A percentile compares a stretch with the other conserved stretches of the same genome.
phyloP scores from a whole-genome alignment of 2,113 vertebrate genomes.

The Crotalus viridis region DNA sequence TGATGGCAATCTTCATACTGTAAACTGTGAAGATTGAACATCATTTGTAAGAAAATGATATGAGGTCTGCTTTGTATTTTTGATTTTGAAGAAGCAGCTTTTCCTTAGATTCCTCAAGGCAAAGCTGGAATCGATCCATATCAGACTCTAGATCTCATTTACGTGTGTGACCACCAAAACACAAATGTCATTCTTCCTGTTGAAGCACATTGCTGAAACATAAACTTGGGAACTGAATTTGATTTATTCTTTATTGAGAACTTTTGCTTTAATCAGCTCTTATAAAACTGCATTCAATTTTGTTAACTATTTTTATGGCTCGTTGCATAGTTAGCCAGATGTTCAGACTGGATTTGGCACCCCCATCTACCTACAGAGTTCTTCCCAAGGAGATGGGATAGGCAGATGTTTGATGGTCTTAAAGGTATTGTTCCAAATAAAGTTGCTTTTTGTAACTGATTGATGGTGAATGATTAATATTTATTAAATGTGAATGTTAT shows the following conservation, averaged over 20 bases:
- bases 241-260: constrained; percentile 68
- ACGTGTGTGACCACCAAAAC: constrained; percentile 67
- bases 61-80: constrained; percentile 74
- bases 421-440: too few species aligned
- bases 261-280: constrained; percentile 1
- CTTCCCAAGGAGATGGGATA: too few species aligned
- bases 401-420: too few species aligned
- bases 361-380: too few species aligned
- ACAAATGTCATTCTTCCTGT: constrained; percentile 77
- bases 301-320: background rate
- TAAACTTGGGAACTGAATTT: constrained; percentile 74
- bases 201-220: constrained; percentile 63
- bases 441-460: too few species aligned
- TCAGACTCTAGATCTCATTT: constrained; percentile 70
- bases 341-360: too few species aligned
- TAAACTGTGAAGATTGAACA: constrained; percentile 95
- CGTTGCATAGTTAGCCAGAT: too few species aligned
- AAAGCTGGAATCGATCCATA: constrained; percentile 67
- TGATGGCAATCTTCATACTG: constrained; percentile 83
- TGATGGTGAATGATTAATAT: background rate
- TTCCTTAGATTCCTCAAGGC: constrained; percentile 73
- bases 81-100: constrained; percentile 71
- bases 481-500: background rate
- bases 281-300: background rate
- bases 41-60: constrained; percentile 84